Evolutionary conservation across 2,113 vertebrate genomes (phyloP).

Genomic region (Eubucco bourcierii): DNA sequence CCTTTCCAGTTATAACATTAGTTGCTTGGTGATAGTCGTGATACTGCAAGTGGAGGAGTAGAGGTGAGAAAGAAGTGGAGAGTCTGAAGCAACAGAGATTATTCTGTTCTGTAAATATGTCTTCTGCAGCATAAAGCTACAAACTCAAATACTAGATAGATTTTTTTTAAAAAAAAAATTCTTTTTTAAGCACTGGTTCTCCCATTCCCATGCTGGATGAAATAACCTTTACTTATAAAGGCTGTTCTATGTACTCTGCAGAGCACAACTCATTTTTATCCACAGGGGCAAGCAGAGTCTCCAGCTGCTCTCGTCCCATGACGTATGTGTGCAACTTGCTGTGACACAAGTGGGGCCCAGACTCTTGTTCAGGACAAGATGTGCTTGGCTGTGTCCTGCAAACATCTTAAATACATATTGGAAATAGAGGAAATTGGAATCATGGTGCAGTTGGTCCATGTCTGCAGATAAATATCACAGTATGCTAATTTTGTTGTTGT

Average conservation of each 20-base stretch:
- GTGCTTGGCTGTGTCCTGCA: neutral
- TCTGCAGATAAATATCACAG: neutral
- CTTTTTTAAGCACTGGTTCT: neutral
- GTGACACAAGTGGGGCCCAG: neutral
- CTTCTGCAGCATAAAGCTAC: neutral
- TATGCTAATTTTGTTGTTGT: neutral
- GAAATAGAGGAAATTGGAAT: neutral
- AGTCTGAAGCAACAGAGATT: neutral
- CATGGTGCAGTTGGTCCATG: neutral
- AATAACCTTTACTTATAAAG: neutral
- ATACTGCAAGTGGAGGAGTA: conserved; percentile 23
- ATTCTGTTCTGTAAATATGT: neutral
- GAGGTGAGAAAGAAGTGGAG: conserved; percentile 11
- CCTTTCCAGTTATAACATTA: neutral
- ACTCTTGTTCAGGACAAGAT: accelerated
- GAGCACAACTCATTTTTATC: neutral
- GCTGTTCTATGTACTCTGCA: neutral
- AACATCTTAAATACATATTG: neutral
- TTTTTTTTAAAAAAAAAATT: neutral
- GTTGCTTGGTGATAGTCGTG: conserved; percentile 34
- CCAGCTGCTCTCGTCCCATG: neutral
- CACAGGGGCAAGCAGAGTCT: neutral
- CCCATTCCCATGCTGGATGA: neutral
- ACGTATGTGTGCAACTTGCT: accelerated
- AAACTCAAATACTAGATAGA: neutral